Evolutionary conservation across 53 echinoderm and acorn worm species (phyloP).

Genomic region (Apostichopus leukothele): DNA sequence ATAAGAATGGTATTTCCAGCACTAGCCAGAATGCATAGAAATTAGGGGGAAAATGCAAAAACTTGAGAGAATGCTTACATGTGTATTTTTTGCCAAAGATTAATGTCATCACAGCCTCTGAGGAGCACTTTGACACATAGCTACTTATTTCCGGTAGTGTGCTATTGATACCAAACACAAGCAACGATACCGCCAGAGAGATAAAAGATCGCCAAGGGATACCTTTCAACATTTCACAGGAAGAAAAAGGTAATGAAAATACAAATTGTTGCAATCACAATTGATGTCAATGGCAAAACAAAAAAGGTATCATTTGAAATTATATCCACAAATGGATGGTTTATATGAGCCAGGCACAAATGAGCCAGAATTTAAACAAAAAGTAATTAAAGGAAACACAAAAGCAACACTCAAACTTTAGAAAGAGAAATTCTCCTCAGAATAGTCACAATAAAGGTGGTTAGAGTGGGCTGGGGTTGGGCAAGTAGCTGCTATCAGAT

Average conservation of each 20-base stretch:
- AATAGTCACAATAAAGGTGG: too few relatives aligned
- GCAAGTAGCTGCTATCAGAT: too few relatives aligned
- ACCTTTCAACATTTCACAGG: constrained; percentile 28
- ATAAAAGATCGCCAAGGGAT: constrained; percentile 40
- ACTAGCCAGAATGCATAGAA: background rate
- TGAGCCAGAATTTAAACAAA: too few relatives aligned
- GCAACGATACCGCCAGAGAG: constrained; percentile 19
- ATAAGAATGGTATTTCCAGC: background rate
- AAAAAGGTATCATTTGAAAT: too few relatives aligned
- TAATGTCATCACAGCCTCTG: constrained; percentile 31
- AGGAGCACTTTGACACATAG: constrained; percentile 32
- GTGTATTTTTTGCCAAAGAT: constrained; percentile 53
- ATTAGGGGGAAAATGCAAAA: constrained; percentile 46
- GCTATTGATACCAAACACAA: constrained; percentile 43
- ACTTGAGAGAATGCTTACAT: constrained; percentile 49
- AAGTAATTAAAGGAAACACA: too few relatives aligned
- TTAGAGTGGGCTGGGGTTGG: too few relatives aligned
- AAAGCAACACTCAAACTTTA: too few relatives aligned
- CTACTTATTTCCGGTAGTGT: constrained; percentile 43
- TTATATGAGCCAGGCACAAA: too few relatives aligned
- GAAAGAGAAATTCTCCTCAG: too few relatives aligned
- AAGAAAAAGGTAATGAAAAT: background rate
- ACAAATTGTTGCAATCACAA: too few relatives aligned
- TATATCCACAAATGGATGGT: too few relatives aligned
- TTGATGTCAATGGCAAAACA: too few relatives aligned